phyloP scores from a whole-genome alignment of 2,888 invertebrate genomes.

The Lordiphosa andalusiaca region DNA sequence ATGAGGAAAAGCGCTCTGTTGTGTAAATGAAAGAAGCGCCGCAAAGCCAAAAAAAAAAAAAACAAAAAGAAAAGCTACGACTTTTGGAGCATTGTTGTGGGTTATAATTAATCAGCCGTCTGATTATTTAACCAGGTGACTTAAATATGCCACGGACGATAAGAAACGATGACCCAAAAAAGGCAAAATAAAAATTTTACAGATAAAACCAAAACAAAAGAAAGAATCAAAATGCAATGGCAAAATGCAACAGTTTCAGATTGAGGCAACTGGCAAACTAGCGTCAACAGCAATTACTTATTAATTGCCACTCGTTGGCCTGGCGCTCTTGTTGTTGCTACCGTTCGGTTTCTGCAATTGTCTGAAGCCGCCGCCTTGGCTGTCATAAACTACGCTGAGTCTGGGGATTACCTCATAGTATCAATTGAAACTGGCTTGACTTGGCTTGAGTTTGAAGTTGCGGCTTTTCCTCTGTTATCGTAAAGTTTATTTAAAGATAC shows the following conservation, averaged over 20 bases:
- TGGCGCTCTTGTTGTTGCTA: slow-evolving; percentile 27
- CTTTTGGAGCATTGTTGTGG: slow-evolving; percentile 52
- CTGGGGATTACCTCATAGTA: slow-evolving; percentile 42
- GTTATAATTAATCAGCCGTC: slow-evolving; percentile 52
- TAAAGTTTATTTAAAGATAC: slow-evolving; percentile 13
- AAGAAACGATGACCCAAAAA: slow-evolving; percentile 55
- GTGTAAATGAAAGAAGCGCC: slow-evolving; percentile 51
- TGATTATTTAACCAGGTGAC: slow-evolving; percentile 71
- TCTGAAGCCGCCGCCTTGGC: slow-evolving; percentile 48
- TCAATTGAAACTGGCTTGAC: slow-evolving; percentile 51
- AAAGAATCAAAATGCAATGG: slow-evolving; percentile 43
- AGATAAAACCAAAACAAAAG: slow-evolving; percentile 28
- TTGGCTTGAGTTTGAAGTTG: slow-evolving; percentile 35
- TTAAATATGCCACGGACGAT: slow-evolving; percentile 46
- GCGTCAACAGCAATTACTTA: slow-evolving; percentile 60
- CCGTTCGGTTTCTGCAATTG: slow-evolving; percentile 40
- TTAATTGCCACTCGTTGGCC: slow-evolving; percentile 52
- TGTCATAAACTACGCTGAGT: slow-evolving; percentile 55
- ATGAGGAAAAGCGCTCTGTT: slow-evolving; percentile 55
- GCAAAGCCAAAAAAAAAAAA: slow-evolving; percentile 29
- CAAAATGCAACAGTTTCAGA: slow-evolving; percentile 46
- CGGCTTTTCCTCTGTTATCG: slow-evolving; percentile 38
- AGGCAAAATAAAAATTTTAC: slow-evolving; percentile 14
- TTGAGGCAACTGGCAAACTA: slow-evolving; percentile 48
- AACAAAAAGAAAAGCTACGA: slow-evolving; percentile 14